Evolutionary conservation across 2,113 vertebrate genomes (phyloP).

Genomic region (Hippocampus zosterae): DNA sequence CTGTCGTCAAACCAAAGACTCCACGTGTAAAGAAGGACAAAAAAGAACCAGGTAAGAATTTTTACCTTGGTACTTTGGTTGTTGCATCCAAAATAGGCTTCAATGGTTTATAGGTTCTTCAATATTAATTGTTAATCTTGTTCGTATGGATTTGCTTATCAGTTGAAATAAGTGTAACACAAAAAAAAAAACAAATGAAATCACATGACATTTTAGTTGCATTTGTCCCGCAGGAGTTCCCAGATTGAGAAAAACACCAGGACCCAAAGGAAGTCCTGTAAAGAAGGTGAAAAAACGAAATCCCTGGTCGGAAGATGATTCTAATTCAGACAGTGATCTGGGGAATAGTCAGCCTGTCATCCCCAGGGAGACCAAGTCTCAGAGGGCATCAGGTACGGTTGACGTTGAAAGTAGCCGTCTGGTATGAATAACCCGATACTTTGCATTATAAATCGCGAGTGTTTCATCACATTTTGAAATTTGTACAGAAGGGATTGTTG

Average conservation of each 20-base stretch:
- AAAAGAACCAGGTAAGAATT: constrained; percentile 83
- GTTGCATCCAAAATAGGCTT: not conserved
- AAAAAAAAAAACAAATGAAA: not conserved
- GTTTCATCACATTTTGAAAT: no score
- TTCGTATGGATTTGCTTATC: not conserved
- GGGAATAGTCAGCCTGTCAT: constrained; percentile 86
- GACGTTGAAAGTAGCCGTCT: no score
- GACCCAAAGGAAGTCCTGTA: constrained; percentile 66
- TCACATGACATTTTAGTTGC: not conserved
- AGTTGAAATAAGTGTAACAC: not conserved
- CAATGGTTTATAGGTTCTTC: not conserved
- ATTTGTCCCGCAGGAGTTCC: constrained; percentile 71
- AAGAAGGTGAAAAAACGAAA: constrained; percentile 96
- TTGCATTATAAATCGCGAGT: no score
- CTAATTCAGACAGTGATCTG: constrained; percentile 88
- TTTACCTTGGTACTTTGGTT: not conserved
- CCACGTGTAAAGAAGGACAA: constrained; percentile 84
- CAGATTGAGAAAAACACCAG: constrained; percentile 81
- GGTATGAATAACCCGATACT: no score
- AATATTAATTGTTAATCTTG: not conserved
- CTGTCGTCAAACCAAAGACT: constrained; percentile 72
- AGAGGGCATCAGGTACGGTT: constrained; percentile 85
- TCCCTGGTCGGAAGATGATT: constrained; percentile 96
- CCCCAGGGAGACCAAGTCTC: constrained; percentile 88
- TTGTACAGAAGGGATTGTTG: no score